Conservation (phyloP, 2,113 vertebrate species). For the Gymnocephalus cernua region DNA sequence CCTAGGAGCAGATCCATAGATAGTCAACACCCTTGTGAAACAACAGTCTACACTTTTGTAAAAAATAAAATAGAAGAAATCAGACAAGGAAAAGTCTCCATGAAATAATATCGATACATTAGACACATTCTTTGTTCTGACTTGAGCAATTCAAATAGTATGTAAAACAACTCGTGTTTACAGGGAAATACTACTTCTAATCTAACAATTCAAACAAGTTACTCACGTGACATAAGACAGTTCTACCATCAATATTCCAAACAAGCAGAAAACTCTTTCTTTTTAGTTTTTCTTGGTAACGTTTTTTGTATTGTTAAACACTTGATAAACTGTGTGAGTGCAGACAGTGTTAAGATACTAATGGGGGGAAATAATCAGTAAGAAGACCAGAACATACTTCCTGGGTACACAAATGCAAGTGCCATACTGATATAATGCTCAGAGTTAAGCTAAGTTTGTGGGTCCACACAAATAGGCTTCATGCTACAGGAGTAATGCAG, state of each 20-base stretch:
- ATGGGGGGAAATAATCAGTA: slow-evolving; percentile 5
- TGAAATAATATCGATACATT: slow-evolving; percentile 16
- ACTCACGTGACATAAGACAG: slow-evolving; percentile 33
- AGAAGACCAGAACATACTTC: slow-evolving; percentile 2
- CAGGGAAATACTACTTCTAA: slow-evolving; percentile 37
- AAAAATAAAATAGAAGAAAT: not conserved
- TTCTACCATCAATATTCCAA: slow-evolving; percentile 32
- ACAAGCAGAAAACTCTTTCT: slow-evolving; percentile 3
- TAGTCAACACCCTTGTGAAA: slow-evolving; percentile 54
- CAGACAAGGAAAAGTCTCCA: slow-evolving; percentile 16
- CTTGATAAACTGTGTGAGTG: not conserved
- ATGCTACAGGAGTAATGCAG: slow-evolving; percentile 43
- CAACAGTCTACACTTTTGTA: slow-evolving; percentile 24
- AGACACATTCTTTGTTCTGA: slow-evolving; percentile 31
- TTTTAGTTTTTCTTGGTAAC: not conserved
- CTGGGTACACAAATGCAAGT: slow-evolving; percentile 2
- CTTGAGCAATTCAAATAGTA: slow-evolving; percentile 13
- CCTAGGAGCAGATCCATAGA: slow-evolving; percentile 52
- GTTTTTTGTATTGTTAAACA: not conserved
- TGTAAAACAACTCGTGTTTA: slow-evolving; percentile 33
- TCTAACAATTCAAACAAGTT: slow-evolving; percentile 31
- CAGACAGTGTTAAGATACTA: not conserved
- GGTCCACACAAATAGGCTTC: slow-evolving; percentile 31
- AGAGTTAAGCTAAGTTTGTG: slow-evolving; percentile 18
- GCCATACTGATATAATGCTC: not conserved